phyloP scores from a whole-genome alignment of 1,140 invertebrate genomes.

The Diabrotica undecimpunctata region DNA sequence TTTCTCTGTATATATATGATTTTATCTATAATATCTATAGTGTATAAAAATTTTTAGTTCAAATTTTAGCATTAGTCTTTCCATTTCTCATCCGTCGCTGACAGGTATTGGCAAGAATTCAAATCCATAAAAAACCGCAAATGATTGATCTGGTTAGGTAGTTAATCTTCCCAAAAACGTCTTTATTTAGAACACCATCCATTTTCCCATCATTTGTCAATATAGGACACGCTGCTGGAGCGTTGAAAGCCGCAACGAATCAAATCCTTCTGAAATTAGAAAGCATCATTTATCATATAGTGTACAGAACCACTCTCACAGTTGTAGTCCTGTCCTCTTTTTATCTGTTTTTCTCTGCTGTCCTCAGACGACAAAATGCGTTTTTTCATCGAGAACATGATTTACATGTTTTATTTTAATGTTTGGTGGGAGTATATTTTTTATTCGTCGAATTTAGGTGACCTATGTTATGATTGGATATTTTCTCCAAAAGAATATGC shows the following conservation, averaged over 20 bases:
- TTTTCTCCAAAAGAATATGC: too few relatives aligned
- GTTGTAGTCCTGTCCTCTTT: too few relatives aligned
- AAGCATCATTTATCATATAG: slow-evolving; percentile 15
- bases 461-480: too few relatives aligned
- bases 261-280: slow-evolving; percentile 14
- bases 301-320: background rate
- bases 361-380: too few relatives aligned
- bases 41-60: background rate
- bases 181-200: slow-evolving; percentile 12
- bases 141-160: slow-evolving; percentile 13
- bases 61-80: background rate
- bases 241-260: slow-evolving; percentile 11
- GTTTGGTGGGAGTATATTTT: too few relatives aligned
- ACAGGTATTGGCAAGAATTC: background rate
- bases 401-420: too few relatives aligned
- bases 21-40: too few relatives aligned
- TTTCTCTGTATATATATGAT: too few relatives aligned
- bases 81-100: background rate
- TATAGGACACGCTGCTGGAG: background rate
- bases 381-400: too few relatives aligned
- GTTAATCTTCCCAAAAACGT: slow-evolving; percentile 21
- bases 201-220: slow-evolving; percentile 15
- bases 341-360: too few relatives aligned
- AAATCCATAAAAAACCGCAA: background rate
- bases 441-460: too few relatives aligned